Evolutionary conservation across 2,797 vertebrate genomes (phyloP), one percentile per base, ranked within the genome.

Genomic region (Acridotheres tristis): DNA sequence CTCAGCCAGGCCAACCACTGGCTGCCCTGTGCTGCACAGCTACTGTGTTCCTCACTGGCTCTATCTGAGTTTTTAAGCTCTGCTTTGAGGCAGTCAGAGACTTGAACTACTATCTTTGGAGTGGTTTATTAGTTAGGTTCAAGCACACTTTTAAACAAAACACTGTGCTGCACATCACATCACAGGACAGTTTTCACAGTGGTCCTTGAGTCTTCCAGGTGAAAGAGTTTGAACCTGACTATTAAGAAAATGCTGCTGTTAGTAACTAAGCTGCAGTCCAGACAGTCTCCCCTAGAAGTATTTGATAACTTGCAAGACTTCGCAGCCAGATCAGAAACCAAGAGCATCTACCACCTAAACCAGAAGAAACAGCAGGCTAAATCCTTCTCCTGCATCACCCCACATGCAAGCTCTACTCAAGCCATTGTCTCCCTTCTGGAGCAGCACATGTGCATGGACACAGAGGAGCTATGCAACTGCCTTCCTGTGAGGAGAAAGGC

Each of bases 41-140:
- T 18, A 7, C 66, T 1, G 0, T 7, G 26, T 8, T 47, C n/a
- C n/a, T 86, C 32, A 2, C 69, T 36, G 29, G 10, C 30, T 30
- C 30, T 38, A 62, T 47, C 45, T 14, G 8, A 67, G 51, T 11
- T 80, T 51, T 77, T 18, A 51, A 69, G 43, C 40, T 29, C 66
- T 69, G 32, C 30, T 78, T 27, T 53, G 40, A 54, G 40, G 30
- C 47, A 68, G 19, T 67, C n/a, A 32, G 43, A 25, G 27, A 55
- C 38, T 38, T 21, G 4, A 57, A 53, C 43, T 27, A 4, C 32
- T 55, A 43, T 34, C 43, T 73, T 38, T 61, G 57, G 13, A n/a
- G 27, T 55, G 17, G 17, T 30, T 85, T 59, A 67, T 71, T 78
- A 48, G 21, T 51, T 57, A 55, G 16, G 16, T 62, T 82, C 83